These are phyloP conservation scores for Oryzias celebensis DNA, from an alignment of 2,113 vertebrate genomes.

Conservation along the genomic window DNA sequence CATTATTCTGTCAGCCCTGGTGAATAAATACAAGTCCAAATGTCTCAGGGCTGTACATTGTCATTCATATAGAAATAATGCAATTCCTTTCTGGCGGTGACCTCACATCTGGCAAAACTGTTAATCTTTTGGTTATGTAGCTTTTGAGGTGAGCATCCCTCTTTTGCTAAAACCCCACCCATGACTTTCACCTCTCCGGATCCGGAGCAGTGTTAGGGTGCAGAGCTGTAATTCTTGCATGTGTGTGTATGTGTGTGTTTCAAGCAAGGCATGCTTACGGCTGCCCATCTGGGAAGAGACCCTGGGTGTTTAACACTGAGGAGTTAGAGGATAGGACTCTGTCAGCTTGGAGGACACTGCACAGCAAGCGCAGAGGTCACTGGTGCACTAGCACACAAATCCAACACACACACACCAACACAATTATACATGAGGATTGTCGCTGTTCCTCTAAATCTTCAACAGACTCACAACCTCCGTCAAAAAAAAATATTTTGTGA, in stretches of 20 bases:
- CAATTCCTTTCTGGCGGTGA: conserved; percentile 56
- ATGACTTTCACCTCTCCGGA: conserved; percentile 53
- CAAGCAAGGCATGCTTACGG: conserved; percentile 66
- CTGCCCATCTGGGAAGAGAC: conserved; percentile 60
- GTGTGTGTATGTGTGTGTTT: conserved; percentile 23
- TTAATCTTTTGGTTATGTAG: conserved; percentile 63
- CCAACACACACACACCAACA: conserved; percentile 1
- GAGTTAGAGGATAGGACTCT: conserved; percentile 62
- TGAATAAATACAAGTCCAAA: conserved; percentile 72
- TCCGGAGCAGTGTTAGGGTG: conserved; percentile 47
- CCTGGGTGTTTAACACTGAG: conserved; percentile 70
- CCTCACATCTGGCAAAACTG: conserved; percentile 65
- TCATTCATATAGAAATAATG: conserved; percentile 70
- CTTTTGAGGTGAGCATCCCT: conserved; percentile 61
- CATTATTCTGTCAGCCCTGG: conserved; percentile 55
- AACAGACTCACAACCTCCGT: background rate
- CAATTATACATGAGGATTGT: conserved; percentile 35
- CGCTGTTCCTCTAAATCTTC: conserved; percentile 47
- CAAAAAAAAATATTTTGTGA: too few relatives aligned
- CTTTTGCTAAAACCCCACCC: conserved; percentile 15
- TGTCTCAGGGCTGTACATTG: conserved; percentile 64
- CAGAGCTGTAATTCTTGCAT: conserved; percentile 35
- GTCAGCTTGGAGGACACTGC: conserved; percentile 67
- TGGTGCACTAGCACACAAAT: conserved; percentile 29
- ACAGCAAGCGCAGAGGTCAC: conserved; percentile 60